Percentiles rank a stretch among this genome's conserved stretches.
Evolutionary conservation across 2,113 vertebrate species (phyloP).

Genomic region (Delphinus delphis): DNA sequence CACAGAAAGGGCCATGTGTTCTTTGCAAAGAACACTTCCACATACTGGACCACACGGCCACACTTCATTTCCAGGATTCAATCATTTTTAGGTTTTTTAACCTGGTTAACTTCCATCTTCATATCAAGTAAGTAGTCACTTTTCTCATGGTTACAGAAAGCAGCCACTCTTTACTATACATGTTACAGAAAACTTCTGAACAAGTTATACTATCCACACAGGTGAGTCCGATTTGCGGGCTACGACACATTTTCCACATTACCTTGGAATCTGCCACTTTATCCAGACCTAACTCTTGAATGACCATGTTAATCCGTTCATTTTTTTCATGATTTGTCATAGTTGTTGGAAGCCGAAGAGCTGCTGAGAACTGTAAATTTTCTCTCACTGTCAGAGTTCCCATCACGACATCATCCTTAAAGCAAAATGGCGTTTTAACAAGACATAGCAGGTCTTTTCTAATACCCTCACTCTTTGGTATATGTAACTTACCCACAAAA

Average conservation of each 20-base stretch:
- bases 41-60: background rate
- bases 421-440: background rate
- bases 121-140: background rate
- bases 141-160: background rate
- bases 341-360: slow-evolving; percentile 89
- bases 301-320: slow-evolving; percentile 87
- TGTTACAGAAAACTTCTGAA: background rate
- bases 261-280: slow-evolving; percentile 96
- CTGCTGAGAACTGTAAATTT: slow-evolving; percentile 95
- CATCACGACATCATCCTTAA: slow-evolving; percentile 95
- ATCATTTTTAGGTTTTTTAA: background rate
- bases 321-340: slow-evolving; percentile 88
- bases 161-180: background rate
- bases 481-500: background rate
- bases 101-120: background rate
- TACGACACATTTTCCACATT: background rate
- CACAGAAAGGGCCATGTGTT: background rate
- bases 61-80: background rate
- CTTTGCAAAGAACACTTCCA: background rate
- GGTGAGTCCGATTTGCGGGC: background rate
- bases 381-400: slow-evolving; percentile 95
- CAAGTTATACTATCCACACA: background rate
- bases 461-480: background rate
- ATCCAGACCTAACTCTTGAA: slow-evolving; percentile 90
- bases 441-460: background rate